Conservation (phyloP, 2,797 vertebrate species). For the Tachyglossus aculeatus region DNA sequence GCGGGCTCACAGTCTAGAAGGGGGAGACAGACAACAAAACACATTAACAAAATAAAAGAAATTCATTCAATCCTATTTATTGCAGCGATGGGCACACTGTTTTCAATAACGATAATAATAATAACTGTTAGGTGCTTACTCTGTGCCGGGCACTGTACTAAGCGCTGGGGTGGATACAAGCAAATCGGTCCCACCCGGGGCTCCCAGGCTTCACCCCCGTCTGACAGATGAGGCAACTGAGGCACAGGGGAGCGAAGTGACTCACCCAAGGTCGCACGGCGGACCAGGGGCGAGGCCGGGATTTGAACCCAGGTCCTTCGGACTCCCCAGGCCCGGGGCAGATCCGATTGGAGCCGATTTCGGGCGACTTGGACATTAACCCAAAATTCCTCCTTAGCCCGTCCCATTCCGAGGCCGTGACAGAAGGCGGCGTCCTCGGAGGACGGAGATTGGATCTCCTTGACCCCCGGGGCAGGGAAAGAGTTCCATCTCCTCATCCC, state of each 20-base stretch:
- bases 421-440: slow-evolving; percentile 12
- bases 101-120: too few relatives aligned
- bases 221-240: too few relatives aligned
- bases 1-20: too few relatives aligned
- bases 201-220: too few relatives aligned
- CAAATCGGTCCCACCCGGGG: too few relatives aligned
- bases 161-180: too few relatives aligned
- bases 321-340: neutral
- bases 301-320: neutral
- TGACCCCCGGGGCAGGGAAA: slow-evolving; percentile 71
- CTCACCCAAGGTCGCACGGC: neutral
- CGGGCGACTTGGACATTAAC: slow-evolving; percentile 11
- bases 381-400: slow-evolving; percentile 24
- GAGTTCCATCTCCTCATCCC: slow-evolving; percentile 68
- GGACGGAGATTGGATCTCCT: slow-evolving; percentile 50
- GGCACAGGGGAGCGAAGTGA: neutral
- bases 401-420: slow-evolving; percentile 13
- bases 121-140: too few relatives aligned
- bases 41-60: too few relatives aligned
- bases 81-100: too few relatives aligned
- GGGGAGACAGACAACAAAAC: too few relatives aligned
- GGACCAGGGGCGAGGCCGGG: neutral
- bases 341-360: slow-evolving; percentile 3
- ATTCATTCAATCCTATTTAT: too few relatives aligned
- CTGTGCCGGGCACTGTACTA: too few relatives aligned